Conservation (phyloP, 2,113 vertebrate species). For the Tragelaphus buxtoni region DNA sequence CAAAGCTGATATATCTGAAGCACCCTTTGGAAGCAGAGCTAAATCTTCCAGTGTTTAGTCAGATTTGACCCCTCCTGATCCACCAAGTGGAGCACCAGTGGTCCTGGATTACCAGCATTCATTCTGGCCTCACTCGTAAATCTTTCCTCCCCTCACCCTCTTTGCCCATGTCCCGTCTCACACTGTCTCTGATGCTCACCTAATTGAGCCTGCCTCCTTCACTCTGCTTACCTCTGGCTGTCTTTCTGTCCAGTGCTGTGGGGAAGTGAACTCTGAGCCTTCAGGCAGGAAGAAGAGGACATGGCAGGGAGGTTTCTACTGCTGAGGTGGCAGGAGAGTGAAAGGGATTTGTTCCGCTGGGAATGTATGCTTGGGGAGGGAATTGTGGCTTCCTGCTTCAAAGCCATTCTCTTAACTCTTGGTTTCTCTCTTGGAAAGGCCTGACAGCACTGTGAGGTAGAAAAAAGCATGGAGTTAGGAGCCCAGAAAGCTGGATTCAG, state of each 20-base stretch:
- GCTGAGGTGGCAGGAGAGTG: neutral
- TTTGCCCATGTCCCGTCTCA: neutral
- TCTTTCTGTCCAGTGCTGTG: neutral
- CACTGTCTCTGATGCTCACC: neutral
- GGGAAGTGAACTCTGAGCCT: neutral
- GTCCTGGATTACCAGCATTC: neutral
- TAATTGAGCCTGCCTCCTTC: neutral
- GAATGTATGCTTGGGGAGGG: slow-evolving; percentile 26
- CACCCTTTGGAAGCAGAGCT: neutral
- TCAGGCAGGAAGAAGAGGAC: neutral
- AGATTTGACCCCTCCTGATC: neutral
- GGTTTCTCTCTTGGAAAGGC: neutral
- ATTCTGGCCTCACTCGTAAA: neutral
- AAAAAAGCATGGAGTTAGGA: slow-evolving; percentile 3
- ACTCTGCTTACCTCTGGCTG: neutral
- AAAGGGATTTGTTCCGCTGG: neutral
- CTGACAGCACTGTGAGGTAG: neutral
- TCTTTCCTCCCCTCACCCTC: neutral
- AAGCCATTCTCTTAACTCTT: slow-evolving; percentile 12
- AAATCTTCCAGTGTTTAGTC: neutral
- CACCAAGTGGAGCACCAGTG: neutral
- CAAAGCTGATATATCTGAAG: neutral
- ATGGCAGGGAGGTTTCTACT: neutral
- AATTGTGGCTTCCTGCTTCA: slow-evolving; percentile 33
- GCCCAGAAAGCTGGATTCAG: neutral